Evolutionary conservation across 2,888 invertebrate species (phyloP).

Genomic region (Hypomecis atomaria): DNA sequence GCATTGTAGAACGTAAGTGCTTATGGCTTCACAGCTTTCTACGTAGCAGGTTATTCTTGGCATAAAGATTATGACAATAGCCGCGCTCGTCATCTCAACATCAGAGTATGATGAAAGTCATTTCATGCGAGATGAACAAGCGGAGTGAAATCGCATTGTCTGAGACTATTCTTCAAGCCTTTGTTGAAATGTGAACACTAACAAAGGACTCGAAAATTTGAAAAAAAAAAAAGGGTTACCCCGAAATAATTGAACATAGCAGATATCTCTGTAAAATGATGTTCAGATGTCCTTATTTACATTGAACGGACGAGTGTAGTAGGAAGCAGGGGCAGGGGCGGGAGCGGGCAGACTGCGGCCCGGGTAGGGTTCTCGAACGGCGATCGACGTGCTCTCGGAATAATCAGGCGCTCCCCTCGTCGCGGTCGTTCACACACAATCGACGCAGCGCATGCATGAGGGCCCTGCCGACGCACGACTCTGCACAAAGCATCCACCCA

Average conservation of each 20-base stretch:
- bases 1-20: conserved; percentile 35
- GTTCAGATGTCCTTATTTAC: conserved; percentile 68
- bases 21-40: conserved; percentile 38
- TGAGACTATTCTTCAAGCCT: conserved; percentile 32
- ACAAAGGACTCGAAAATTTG: conserved; percentile 34
- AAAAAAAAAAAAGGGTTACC: conserved; percentile 39
- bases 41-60: conserved; percentile 40
- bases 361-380: conserved; percentile 74
- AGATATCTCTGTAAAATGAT: conserved; percentile 47
- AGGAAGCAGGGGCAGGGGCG: conserved; percentile 53
- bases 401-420: conserved; percentile 80
- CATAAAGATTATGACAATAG: conserved; percentile 43
- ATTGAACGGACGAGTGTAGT: conserved; percentile 64
- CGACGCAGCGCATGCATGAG: conserved; percentile 70
- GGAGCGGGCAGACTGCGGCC: conserved; percentile 49
- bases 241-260: conserved; percentile 52
- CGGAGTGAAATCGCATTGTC: conserved; percentile 45
- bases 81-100: conserved; percentile 45
- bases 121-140: conserved; percentile 53
- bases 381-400: conserved; percentile 74
- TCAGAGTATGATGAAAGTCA: conserved; percentile 49
- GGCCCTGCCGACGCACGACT: conserved; percentile 78
- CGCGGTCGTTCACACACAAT: conserved; percentile 83
- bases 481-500: conserved; percentile 76
- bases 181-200: conserved; percentile 35